Evolutionary conservation across 2,113 vertebrate genomes (phyloP).

Genomic region (Platysteira castanea): DNA sequence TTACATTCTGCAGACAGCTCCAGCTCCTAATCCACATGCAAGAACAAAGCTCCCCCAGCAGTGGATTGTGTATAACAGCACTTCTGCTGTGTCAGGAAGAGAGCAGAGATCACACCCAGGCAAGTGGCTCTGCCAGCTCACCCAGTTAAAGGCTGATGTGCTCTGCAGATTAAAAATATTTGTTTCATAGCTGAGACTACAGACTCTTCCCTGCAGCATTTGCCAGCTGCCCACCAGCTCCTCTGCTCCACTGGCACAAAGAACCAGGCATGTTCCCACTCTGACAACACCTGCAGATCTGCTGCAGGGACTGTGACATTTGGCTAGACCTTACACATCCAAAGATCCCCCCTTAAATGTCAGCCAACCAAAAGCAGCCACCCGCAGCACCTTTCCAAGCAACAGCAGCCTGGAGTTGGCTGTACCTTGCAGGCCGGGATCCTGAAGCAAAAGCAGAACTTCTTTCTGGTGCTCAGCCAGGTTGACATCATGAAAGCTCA

Average conservation of each 20-base stretch:
- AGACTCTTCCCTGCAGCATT: neutral
- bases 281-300: neutral
- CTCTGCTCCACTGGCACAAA: neutral
- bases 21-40: neutral
- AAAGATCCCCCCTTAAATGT: neutral
- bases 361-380: neutral
- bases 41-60: neutral
- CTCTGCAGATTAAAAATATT: neutral
- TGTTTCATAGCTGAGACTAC: neutral
- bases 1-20: neutral
- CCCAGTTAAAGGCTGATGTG: neutral
- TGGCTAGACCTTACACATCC: neutral
- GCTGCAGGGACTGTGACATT: neutral
- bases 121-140: neutral
- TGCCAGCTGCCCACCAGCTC: neutral
- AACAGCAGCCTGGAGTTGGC: neutral
- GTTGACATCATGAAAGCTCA: constrained; percentile 83
- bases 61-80: neutral
- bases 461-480: constrained; percentile 79
- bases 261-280: neutral
- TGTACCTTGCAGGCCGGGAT: constrained; percentile 79
- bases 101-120: neutral
- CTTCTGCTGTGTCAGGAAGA: neutral
- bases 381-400: neutral
- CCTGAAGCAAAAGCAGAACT: constrained; percentile 79